Percentiles rank a stretch among this genome's conserved stretches.
Evolutionary conservation across 2,113 vertebrate species (phyloP).

Genomic region (Crotalus viridis): DNA sequence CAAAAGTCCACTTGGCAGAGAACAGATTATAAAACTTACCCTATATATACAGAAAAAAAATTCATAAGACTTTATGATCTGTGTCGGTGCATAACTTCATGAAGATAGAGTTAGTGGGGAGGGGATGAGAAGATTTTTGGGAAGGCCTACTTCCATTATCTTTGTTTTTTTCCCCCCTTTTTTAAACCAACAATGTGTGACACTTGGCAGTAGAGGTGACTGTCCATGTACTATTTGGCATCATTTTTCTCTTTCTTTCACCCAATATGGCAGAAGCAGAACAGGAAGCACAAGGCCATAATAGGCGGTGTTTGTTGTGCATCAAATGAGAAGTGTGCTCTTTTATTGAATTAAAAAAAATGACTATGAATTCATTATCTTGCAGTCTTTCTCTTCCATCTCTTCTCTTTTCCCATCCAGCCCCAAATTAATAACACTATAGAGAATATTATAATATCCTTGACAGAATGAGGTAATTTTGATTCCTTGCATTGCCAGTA

Average conservation of each 20-base stretch:
- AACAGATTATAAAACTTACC: background rate
- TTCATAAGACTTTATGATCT: background rate
- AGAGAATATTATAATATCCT: background rate
- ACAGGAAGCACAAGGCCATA: background rate
- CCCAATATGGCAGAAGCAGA: background rate
- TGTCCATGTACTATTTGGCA: background rate
- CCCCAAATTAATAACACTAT: too few species aligned
- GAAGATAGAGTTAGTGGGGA: background rate
- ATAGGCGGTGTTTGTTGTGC: background rate
- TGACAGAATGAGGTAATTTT: background rate
- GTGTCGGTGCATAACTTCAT: background rate
- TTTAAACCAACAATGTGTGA: background rate
- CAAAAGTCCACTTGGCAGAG: too few species aligned
- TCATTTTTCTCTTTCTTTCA: background rate
- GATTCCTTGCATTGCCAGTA: background rate
- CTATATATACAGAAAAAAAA: background rate
- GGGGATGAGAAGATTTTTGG: background rate
- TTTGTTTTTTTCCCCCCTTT: background rate
- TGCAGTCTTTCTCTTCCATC: background rate
- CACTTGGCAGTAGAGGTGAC: background rate
- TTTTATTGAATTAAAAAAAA: too few species aligned
- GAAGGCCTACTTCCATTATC: background rate
- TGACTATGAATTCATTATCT: background rate
- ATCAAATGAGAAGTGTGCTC: background rate
- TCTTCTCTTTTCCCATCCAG: too few species aligned